Evolutionary conservation across 2,888 invertebrate species (phyloP).

Genomic region (Macrophya annulata): DNA sequence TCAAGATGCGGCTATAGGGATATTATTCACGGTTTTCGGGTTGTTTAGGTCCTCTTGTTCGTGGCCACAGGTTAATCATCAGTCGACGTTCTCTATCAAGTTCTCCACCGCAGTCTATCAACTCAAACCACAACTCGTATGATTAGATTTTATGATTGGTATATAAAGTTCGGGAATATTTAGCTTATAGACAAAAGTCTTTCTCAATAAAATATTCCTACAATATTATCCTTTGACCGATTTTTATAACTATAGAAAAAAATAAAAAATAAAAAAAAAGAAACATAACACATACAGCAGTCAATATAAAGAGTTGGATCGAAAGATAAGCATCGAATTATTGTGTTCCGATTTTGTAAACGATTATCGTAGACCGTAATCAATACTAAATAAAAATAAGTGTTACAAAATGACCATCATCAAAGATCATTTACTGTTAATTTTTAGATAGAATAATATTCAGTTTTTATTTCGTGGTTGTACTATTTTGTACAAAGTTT

Average conservation of each 20-base stretch:
- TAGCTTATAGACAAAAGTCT: not conserved
- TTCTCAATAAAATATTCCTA: not conserved
- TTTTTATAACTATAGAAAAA: no score
- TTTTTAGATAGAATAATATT: not conserved
- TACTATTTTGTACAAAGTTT: not conserved
- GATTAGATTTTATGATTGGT: not conserved
- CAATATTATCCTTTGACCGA: no score
- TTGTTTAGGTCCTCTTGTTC: slow-evolving; percentile 13
- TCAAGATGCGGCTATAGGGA: not conserved
- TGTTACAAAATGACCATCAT: not conserved
- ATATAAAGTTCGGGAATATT: slow-evolving; percentile 1
- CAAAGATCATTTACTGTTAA: not conserved
- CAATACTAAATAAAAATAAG: not conserved
- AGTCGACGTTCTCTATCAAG: not conserved
- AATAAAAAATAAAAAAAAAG: no score
- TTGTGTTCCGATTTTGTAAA: not conserved
- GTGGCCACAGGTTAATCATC: not conserved
- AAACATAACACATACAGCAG: no score
- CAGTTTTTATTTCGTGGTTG: not conserved
- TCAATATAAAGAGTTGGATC: not conserved
- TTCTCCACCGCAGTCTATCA: not conserved
- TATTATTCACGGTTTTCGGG: not conserved
- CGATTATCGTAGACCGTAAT: not conserved
- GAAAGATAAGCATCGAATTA: not conserved
- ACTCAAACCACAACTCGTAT: slow-evolving; percentile 6